phyloP scores from a whole-genome alignment of 1,140 invertebrate species.

The Drosophila obscura region DNA sequence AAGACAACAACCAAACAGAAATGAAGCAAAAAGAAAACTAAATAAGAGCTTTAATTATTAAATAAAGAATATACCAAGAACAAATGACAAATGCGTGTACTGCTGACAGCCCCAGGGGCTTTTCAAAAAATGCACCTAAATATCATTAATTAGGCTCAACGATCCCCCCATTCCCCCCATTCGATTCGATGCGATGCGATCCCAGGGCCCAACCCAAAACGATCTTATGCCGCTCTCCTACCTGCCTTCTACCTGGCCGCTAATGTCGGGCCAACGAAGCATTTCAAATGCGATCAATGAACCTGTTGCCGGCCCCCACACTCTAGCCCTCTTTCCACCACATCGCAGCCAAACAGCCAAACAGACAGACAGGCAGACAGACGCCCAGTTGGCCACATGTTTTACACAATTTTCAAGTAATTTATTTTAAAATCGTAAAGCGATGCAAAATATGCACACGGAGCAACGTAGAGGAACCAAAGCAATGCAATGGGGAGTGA shows the following conservation, averaged over 20 bases:
- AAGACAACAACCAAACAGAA: constrained; percentile 15
- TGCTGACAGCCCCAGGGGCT: constrained; percentile 57
- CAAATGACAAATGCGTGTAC: constrained; percentile 48
- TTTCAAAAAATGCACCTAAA: constrained; percentile 57
- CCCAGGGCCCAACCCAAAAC: constrained; percentile 25
- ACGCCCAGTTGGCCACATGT: constrained; percentile 49
- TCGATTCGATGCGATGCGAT: constrained; percentile 19
- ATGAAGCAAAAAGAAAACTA: constrained; percentile 55
- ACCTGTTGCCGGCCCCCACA: constrained; percentile 50
- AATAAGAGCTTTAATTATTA: constrained; percentile 83
- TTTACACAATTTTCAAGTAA: constrained; percentile 73
- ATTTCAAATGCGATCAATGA: constrained; percentile 81
- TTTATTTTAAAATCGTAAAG: constrained; percentile 74
- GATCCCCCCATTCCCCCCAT: constrained; percentile 35
- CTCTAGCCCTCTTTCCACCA: constrained; percentile 17
- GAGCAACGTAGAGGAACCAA: constrained; percentile 3
- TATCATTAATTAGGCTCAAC: constrained; percentile 68
- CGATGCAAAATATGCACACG: constrained; percentile 64
- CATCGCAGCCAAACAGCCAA: constrained; percentile 7
- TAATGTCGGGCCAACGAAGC: constrained; percentile 44
- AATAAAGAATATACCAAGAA: constrained; percentile 77
- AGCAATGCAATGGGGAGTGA: background rate
- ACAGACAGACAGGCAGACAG: constrained; percentile 2
- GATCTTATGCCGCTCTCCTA: background rate
- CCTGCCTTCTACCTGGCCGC: constrained; percentile 44